Evolutionary conservation across 2,888 invertebrate species (phyloP).

Genomic region (Phoenoteleia sp.): DNA sequence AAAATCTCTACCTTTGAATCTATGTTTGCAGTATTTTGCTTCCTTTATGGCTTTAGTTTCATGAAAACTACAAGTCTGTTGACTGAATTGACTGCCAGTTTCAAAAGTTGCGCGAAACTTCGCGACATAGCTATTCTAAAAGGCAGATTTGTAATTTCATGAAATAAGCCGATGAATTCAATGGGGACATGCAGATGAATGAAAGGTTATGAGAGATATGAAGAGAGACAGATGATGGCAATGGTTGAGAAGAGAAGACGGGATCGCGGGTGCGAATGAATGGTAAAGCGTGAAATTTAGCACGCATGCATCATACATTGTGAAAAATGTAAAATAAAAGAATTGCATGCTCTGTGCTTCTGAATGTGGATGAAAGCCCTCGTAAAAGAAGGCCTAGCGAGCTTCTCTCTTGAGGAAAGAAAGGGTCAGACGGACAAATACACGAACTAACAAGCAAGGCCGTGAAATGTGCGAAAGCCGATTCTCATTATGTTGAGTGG

Average conservation of each 20-base stretch:
- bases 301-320: slow-evolving; percentile 80
- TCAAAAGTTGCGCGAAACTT: neutral
- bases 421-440: slow-evolving; percentile 25
- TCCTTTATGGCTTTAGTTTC: slow-evolving; percentile 34
- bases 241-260: slow-evolving; percentile 3
- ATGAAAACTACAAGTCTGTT: slow-evolving; percentile 49
- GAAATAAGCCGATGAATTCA: slow-evolving; percentile 27
- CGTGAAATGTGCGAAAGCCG: slow-evolving; percentile 53
- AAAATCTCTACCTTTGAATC: neutral
- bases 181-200: slow-evolving; percentile 41
- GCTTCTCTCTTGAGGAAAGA: slow-evolving; percentile 31
- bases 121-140: neutral
- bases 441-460: slow-evolving; percentile 58
- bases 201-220: slow-evolving; percentile 36
- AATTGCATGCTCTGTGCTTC: slow-evolving; percentile 73
- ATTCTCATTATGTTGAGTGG: slow-evolving; percentile 52
- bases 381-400: slow-evolving; percentile 5
- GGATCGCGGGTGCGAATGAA: neutral
- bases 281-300: slow-evolving; percentile 75
- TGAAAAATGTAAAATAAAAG: slow-evolving; percentile 56
- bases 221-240: slow-evolving; percentile 20
- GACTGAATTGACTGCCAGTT: neutral
- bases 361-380: slow-evolving; percentile 43
- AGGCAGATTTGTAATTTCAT: slow-evolving; percentile 53
- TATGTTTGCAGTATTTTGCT: slow-evolving; percentile 48